phyloP scores from a whole-genome alignment of 2,113 vertebrate species.

The Phycodurus eques region DNA sequence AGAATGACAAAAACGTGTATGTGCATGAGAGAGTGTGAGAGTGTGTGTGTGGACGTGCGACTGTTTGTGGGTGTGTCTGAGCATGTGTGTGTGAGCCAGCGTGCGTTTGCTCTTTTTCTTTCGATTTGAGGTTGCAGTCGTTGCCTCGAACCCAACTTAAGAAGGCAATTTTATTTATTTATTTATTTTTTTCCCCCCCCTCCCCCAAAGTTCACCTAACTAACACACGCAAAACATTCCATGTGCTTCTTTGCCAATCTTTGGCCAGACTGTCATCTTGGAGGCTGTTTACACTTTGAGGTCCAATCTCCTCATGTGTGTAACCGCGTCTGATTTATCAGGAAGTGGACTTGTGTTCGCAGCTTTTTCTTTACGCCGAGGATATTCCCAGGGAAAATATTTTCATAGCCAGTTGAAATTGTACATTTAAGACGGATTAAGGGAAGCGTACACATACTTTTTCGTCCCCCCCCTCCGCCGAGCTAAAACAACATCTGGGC shows the following conservation, averaged over 20 bases:
- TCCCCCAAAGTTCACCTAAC: too few relatives aligned
- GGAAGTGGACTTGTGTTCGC: constrained; percentile 46
- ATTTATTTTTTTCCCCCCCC: too few relatives aligned
- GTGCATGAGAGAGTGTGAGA: too few relatives aligned
- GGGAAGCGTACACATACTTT: constrained; percentile 45
- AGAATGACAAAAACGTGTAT: too few relatives aligned
- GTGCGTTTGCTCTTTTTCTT: too few relatives aligned
- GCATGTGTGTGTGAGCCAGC: too few relatives aligned
- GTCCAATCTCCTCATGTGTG: constrained; percentile 9
- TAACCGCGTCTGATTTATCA: constrained; percentile 36
- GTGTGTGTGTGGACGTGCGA: not conserved
- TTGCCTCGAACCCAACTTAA: too few relatives aligned
- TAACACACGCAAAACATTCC: too few relatives aligned
- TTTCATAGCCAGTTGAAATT: constrained; percentile 72
- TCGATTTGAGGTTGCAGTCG: too few relatives aligned
- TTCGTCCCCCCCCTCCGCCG: not conserved
- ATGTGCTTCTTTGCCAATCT: too few relatives aligned
- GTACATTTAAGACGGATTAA: constrained; percentile 70
- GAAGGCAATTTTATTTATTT: too few relatives aligned
- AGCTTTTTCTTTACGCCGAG: constrained; percentile 51
- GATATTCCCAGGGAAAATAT: constrained; percentile 67
- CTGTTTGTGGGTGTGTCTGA: not conserved
- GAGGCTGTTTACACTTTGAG: constrained; percentile 2
- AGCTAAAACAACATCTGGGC: constrained; percentile 62
- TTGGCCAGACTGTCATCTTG: too few relatives aligned